Evolutionary conservation across 2,888 invertebrate species (phyloP), one percentile per base, ranked within the genome.

Genomic region (Sericinus montela): DNA sequence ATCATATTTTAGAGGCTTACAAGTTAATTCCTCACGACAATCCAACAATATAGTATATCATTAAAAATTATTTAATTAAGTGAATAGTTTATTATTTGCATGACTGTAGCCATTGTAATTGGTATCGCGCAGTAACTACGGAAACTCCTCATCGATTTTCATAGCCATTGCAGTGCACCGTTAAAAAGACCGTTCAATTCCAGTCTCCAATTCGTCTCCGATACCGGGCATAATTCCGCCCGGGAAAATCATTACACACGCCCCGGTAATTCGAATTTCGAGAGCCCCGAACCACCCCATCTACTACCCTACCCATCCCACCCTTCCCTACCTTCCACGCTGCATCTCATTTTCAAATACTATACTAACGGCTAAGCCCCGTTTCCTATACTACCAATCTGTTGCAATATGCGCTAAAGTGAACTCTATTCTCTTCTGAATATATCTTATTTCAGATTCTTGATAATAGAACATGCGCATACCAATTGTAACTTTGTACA

Each of bases 271-370:
- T 87, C 84, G 83, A 85, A 81, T 85, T 85, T 80, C 78, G 83
- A 83, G 80, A 75, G 72, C 69, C 71, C 72, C 71, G 64, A 66
- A 60, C 66, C 59, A 57, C 40, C 49, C 52, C 56, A 58, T 45
- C 61, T 52, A 25, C 43, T 37, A 43, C 16, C 41, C 63, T 48
- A 51, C 55, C 53, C 55, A 56, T 51, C 62, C 55, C 57, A 59
- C 61, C 67, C 67, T 66, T 66, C 57, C 45, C 62, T 55, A 57
- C 63, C 72, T 69, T 72, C 50, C 70, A 74, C 84, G 68, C 82
- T 88, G 87, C 88, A 87, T 87, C 88, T 87, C 88, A 87, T 87
- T 87, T 88, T 80, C 84, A 84, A 85, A 87, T 82, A 76, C 79
- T 69, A 72, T 69, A 75, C 74, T 67, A 66, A 71, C 62, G 56